Conservation (phyloP, 2,113 vertebrate species). For the Pavo muticus region DNA sequence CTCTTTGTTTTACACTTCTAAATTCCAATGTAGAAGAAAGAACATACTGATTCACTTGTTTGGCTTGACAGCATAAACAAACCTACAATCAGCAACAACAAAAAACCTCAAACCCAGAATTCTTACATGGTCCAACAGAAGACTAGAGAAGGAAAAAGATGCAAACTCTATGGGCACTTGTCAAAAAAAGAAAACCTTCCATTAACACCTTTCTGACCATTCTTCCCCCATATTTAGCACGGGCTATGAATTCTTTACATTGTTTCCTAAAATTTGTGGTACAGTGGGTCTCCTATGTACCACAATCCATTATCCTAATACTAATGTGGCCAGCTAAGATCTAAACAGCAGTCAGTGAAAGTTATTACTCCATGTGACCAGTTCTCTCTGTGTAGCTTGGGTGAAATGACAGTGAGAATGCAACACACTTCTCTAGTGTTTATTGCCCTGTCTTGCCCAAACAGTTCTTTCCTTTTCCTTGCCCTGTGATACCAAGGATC, state of each 20-base stretch:
- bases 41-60: not conserved
- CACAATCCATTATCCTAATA: not conserved
- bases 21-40: not conserved
- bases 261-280: not conserved
- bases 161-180: not conserved
- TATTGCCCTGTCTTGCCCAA: not conserved
- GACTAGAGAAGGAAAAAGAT: not conserved
- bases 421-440: not conserved
- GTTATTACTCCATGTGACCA: not conserved
- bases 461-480: not conserved
- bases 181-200: not conserved
- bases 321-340: not conserved
- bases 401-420: not conserved
- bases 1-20: not conserved
- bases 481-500: not conserved
- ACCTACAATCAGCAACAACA: not conserved
- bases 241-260: not conserved
- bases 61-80: not conserved
- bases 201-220: not conserved
- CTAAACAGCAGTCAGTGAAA: not conserved
- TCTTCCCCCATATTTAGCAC: not conserved
- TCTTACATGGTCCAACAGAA: not conserved
- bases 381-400: not conserved
- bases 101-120: not conserved
- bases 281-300: not conserved